Base-by-base conservation (phyloP, 2,888 invertebrate genomes). In the Bombyx huttoni region DNA sequence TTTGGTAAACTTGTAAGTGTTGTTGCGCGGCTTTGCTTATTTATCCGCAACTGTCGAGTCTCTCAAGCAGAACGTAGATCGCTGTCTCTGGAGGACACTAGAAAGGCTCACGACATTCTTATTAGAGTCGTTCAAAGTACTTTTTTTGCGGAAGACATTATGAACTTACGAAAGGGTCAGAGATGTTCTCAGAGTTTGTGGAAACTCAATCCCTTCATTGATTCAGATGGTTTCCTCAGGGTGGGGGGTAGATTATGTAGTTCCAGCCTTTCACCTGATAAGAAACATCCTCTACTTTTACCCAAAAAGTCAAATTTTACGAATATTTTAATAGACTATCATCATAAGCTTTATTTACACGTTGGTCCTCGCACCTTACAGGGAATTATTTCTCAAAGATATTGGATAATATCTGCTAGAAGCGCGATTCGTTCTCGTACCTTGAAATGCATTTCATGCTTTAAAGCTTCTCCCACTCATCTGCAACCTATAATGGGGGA, bases 291-390 rank as follows among this genome's bases (percentile, higher is more conserved):
- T 6, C 6, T 51, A 13, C 13, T 51, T 8, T 13, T 51, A 34
- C 51, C 51, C 12, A 51, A 51, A 51, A 51, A 51, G 34, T 47
- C 12, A 33, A 47, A 51, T 13, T 51, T 51, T 13, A 51, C 47
- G 3, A 34, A 51, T 13, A 13, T 46, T 47, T 34, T 51, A 5
- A 57, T 57, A 10, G 52, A 54, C 7, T 50, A 57, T 52, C 54
- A 46, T 49, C 57, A 57, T 51, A 50, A 46, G 13, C 5, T 52
- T 1, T 49, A 55, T 52, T 51, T 54, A 12, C 56, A 56, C 45
- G 51, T 34, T n/a, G 56, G 56, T 14, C 56, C 54, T 13, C 52
- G 53, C 7, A 52, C 55, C 9, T 49, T 57, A 13, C 57, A 57
- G 47, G 48, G 50, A 35, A 50, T 57, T 9, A 10, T 57, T 0